Percentiles rank a stretch among this genome's conserved stretches.
Evolutionary conservation across 2,113 vertebrate species (phyloP).

Genomic region (Megaceryle maxima): DNA sequence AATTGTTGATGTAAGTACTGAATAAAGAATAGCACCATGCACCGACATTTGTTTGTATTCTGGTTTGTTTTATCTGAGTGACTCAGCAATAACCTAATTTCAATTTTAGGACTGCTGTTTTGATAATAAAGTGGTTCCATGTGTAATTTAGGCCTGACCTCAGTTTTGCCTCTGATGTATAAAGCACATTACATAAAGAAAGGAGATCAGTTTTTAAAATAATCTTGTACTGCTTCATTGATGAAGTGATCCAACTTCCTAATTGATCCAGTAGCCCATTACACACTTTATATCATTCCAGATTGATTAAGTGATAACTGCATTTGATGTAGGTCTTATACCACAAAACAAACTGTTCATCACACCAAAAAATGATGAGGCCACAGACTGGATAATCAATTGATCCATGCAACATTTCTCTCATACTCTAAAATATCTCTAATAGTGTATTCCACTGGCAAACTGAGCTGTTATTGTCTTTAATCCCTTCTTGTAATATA

Average conservation of each 20-base stretch:
- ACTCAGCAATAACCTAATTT: neutral
- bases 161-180: neutral
- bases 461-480: neutral
- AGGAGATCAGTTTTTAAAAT: conserved; percentile 25
- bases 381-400: neutral
- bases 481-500: neutral
- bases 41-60: neutral
- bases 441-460: neutral
- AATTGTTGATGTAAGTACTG: neutral
- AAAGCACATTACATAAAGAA: neutral
- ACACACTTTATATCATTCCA: neutral
- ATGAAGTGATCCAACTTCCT: conserved; percentile 36
- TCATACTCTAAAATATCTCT: neutral
- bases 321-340: conserved; percentile 12
- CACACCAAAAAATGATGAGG: conserved; percentile 31
- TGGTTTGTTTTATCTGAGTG: neutral
- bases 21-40: neutral
- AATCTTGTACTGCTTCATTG: neutral
- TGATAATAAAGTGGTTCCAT: neutral
- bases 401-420: neutral
- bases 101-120: neutral
- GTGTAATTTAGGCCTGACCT: neutral
- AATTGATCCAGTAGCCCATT: conserved; percentile 38
- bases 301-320: conserved; percentile 51
- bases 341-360: neutral